phyloP scores from a whole-genome alignment of 2,888 invertebrate genomes.

The Schizaphis graminum region DNA sequence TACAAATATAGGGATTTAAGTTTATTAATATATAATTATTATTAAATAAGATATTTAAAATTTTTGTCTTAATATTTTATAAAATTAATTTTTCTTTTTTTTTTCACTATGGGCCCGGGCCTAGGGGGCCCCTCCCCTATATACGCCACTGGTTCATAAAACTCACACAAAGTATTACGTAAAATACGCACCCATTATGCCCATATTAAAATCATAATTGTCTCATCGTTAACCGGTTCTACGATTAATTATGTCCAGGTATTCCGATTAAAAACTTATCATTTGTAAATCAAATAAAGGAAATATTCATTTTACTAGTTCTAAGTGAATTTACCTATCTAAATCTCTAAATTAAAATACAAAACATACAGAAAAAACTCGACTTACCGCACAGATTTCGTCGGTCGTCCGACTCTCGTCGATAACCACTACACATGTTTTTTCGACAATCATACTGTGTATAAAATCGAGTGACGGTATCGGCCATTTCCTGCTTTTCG shows the following conservation, averaged over 20 bases:
- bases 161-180: neutral
- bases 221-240: neutral
- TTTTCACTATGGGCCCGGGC: too few species aligned
- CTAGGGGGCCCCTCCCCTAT: too few species aligned
- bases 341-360: neutral
- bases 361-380: neutral
- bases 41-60: too few species aligned
- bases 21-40: too few species aligned
- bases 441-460: constrained; percentile 75
- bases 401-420: neutral
- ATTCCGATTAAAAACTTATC: neutral
- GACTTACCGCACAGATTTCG: constrained; percentile 24
- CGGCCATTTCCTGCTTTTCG: constrained; percentile 72
- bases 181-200: too few species aligned
- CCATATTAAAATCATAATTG: neutral
- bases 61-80: too few species aligned
- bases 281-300: neutral
- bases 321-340: neutral
- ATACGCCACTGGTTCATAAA: too few species aligned
- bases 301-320: neutral
- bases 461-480: constrained; percentile 76
- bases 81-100: too few species aligned
- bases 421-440: constrained; percentile 73
- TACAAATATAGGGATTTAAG: too few species aligned
- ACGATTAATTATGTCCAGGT: neutral